These are phyloP conservation scores for Apodemus agrarius DNA, from an alignment of 2,797 vertebrate species.

Conservation along the genomic window DNA sequence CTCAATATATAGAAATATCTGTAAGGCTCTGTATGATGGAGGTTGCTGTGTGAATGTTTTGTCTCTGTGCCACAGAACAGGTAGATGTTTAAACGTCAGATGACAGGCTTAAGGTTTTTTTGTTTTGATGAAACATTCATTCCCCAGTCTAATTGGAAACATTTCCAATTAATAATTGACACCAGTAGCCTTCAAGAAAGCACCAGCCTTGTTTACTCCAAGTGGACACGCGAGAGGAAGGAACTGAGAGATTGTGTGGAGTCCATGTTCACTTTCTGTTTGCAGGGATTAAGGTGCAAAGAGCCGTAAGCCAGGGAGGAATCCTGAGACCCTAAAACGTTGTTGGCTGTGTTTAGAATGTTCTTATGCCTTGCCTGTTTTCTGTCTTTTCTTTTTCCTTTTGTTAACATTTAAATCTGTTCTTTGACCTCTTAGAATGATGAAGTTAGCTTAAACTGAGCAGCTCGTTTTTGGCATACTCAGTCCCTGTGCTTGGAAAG, in stretches of 20 bases:
- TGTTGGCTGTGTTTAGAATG: not conserved
- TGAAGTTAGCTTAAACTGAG: conserved; percentile 78
- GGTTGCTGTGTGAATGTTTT: conserved; percentile 43
- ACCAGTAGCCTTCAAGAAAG: conserved; percentile 5
- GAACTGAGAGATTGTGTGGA: not conserved
- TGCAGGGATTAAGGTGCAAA: conserved; percentile 2
- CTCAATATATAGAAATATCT: not conserved
- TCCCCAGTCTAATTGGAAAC: not conserved
- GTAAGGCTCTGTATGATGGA: not conserved
- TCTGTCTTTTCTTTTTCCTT: conserved; percentile 19
- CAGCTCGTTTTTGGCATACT: conserved; percentile 82
- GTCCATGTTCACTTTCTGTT: not conserved
- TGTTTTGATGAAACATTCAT: conserved; percentile 30
- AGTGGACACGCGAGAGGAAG: not conserved
- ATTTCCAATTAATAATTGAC: not conserved
- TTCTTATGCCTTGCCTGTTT: conserved; percentile 1
- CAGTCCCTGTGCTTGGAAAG: conserved; percentile 87
- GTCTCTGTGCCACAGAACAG: not conserved
- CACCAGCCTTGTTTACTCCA: conserved; percentile 1
- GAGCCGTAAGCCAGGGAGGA: not conserved
- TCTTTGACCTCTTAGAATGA: conserved; percentile 85
- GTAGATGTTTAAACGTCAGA: conserved; percentile 52
- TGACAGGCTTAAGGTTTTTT: conserved; percentile 17
- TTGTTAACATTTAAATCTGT: conserved; percentile 78
- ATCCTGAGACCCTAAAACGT: not conserved